Conservation (phyloP, 2,113 vertebrate species). For the Clarias magur region DNA sequence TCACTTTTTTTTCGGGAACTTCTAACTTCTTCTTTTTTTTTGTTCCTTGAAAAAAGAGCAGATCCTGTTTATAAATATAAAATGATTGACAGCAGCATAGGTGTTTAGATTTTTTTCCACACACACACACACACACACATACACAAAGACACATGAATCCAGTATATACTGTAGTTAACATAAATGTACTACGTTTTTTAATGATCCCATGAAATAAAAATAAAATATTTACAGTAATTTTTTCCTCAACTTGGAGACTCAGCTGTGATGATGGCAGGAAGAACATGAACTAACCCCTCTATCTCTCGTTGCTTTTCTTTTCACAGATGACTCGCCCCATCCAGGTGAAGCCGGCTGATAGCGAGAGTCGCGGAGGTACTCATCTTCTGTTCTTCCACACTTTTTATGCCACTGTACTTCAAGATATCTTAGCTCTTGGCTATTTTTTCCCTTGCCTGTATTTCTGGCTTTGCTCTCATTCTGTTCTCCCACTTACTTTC, state of each 20-base stretch:
- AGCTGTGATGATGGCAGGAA: slow-evolving; percentile 3
- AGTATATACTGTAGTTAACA: not conserved
- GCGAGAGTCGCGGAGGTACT: slow-evolving; percentile 99
- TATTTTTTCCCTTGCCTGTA: slow-evolving; percentile 36
- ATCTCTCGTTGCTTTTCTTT: slow-evolving; percentile 44
- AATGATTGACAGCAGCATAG: not conserved
- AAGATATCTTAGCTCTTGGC: slow-evolving; percentile 53
- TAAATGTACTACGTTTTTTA: not conserved
- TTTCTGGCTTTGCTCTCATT: slow-evolving; percentile 41
- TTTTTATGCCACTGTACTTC: slow-evolving; percentile 53
- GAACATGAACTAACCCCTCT: slow-evolving; percentile 56
- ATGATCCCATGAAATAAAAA: not conserved
- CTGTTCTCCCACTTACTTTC: slow-evolving; percentile 33
- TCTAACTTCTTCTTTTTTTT: too few relatives aligned
- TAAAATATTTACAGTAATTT: not conserved
- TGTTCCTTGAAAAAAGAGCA: not conserved
- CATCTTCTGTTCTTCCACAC: slow-evolving; percentile 72
- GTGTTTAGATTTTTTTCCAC: too few relatives aligned
- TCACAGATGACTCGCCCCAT: slow-evolving; percentile 97
- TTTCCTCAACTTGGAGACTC: slow-evolving; percentile 19
- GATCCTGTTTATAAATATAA: not conserved
- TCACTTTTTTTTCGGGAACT: too few relatives aligned
- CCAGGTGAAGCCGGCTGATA: slow-evolving; percentile 99
- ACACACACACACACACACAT: too few relatives aligned
- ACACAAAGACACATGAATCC: not conserved